Evolutionary conservation across 1,140 invertebrate genomes (phyloP).

Genomic region (Cydia pomonella): DNA sequence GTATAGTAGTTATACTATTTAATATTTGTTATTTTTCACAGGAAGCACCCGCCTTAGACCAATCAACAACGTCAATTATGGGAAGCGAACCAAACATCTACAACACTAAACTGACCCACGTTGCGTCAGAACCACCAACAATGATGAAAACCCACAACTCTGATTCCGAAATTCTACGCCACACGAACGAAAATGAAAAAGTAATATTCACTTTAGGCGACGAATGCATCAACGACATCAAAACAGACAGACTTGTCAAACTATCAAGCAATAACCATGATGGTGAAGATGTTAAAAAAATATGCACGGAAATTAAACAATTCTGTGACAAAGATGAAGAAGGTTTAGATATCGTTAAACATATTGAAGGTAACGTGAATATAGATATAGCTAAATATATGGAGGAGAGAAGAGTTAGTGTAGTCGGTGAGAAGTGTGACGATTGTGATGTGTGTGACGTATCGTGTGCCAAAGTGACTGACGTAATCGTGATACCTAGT

Average conservation of each 20-base stretch:
- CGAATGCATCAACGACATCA: conserved; percentile 38
- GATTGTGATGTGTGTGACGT: conserved; percentile 49
- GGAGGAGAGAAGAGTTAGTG: conserved; percentile 48
- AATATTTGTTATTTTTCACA: conserved; percentile 37
- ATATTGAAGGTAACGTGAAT: conserved; percentile 39
- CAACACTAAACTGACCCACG: conserved; percentile 59
- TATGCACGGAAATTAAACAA: conserved; percentile 64
- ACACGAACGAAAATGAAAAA: conserved; percentile 41
- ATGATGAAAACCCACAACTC: conserved; percentile 69
- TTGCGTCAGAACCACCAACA: conserved; percentile 39
- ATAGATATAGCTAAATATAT: conserved; percentile 67
- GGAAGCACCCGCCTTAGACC: conserved; percentile 59
- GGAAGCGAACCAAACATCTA: conserved; percentile 77
- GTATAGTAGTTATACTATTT: no score
- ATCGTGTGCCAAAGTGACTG: conserved; percentile 60
- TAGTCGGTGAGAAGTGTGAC: conserved; percentile 52
- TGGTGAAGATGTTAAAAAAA: conserved; percentile 61
- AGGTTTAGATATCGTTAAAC: conserved; percentile 48
- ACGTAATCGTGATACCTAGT: conserved; percentile 77
- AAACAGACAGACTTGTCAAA: conserved; percentile 54
- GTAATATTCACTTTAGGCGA: conserved; percentile 66
- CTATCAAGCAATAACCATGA: conserved; percentile 70
- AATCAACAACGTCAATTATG: conserved; percentile 74
- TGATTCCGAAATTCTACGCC: conserved; percentile 69
- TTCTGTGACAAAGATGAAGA: conserved; percentile 51